Evolutionary conservation across 2,797 vertebrate genomes (phyloP), one percentile per base, ranked within the genome.

Genomic region (Galagoides demidoff): DNA sequence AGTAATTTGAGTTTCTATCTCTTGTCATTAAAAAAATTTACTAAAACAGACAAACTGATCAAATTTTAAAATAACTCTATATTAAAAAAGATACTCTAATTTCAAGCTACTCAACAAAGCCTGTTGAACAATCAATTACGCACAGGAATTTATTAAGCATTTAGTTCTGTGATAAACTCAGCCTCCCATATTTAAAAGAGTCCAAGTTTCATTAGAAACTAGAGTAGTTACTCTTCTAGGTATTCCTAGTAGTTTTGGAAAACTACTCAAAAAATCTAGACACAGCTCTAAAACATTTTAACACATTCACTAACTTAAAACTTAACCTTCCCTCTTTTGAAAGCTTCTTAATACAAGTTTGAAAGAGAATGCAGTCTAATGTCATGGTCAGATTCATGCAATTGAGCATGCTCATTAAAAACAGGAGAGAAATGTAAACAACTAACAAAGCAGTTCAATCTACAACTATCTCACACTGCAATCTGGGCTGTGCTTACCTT

Each of bases 161-260:
- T 95, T 84, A 95, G 90, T 96, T 92, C 66, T 95, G 23, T 85
- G 29, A 96, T 88, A 94, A 93, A 95, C 79, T 92, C 64, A 94
- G 89, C 55, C 74, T 95, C 71, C 23, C 78, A 17, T 92, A 95
- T 55, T 95, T 85, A 97, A 88, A 87, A 91, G 10, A 85, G 68
- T 90, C 10, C 61, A 93, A 52, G 85, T 96, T 92, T 76, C 89
- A 92, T 68, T 92, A 89, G 29, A 91, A 74, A 84, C 77, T 85
- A 92, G 34, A 95, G 57, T 49, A 57, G 97, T 94, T 92, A 94
- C 79, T 59, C 87, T 84, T 71, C 31, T 23, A 25, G 90, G 61
- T 78, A 96, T 90, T 94, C 87, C 57, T 49, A 49, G 49, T 49
- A 14, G 49, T 49, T 49, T 14, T 49, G 87, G 63, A 95, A 92